Percentiles rank a stretch among this genome's conserved stretches.
These are phyloP conservation scores for Diorhabda sublineata DNA, from an alignment of 1,140 invertebrate species.

Conservation along the genomic window DNA sequence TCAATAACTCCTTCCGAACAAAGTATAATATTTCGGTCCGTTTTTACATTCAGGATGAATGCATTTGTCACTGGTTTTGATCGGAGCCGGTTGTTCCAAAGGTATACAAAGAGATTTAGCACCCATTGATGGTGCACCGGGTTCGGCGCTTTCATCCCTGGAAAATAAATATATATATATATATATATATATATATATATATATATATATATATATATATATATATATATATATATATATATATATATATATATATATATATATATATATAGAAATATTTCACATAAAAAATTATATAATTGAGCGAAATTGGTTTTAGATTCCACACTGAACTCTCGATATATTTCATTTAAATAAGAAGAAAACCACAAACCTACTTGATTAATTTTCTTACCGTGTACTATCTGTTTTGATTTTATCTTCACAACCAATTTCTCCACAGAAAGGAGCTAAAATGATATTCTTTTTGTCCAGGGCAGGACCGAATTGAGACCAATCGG, in stretches of 20 bases:
- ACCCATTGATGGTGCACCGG: slow-evolving; percentile 90
- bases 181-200: slow-evolving; percentile 26
- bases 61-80: slow-evolving; percentile 67
- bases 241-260: slow-evolving; percentile 7
- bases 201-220: slow-evolving; percentile 23
- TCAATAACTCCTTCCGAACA: slow-evolving; percentile 96
- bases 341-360: too few species aligned
- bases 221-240: too few species aligned
- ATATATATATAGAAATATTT: slow-evolving; percentile 18
- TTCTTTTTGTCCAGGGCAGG: slow-evolving; percentile 80
- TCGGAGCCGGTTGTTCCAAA: slow-evolving; percentile 73
- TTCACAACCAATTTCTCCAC: slow-evolving; percentile 84
- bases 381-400: slow-evolving; percentile 61
- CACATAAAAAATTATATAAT: too few species aligned
- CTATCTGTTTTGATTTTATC: slow-evolving; percentile 96
- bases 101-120: slow-evolving; percentile 98
- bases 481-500: slow-evolving; percentile 80
- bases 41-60: slow-evolving; percentile 82
- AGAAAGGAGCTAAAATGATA: slow-evolving; percentile 90
- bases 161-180: slow-evolving; percentile 29
- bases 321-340: too few species aligned
- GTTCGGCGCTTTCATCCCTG: slow-evolving; percentile 61
- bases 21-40: slow-evolving; percentile 79
- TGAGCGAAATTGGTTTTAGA: too few species aligned
- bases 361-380: background rate